Conservation (phyloP, 2,888 invertebrate genomes). For the Patella depressa region DNA sequence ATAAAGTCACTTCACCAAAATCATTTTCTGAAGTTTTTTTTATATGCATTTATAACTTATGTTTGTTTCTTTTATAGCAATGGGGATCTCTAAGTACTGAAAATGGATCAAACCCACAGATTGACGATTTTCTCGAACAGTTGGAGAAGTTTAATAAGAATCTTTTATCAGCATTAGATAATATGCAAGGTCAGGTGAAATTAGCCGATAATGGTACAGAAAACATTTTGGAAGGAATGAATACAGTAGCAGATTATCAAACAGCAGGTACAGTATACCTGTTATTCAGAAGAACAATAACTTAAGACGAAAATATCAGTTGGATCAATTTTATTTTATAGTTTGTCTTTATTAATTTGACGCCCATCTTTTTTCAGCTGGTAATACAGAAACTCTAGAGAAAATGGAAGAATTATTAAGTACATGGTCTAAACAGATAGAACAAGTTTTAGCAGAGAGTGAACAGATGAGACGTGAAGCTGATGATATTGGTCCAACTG, state of each 20-base stretch:
- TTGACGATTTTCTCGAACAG: constrained; percentile 69
- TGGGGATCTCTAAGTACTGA: constrained; percentile 66
- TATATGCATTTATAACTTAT: no score
- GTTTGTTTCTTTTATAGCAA: constrained; percentile 45
- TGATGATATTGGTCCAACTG: constrained; percentile 73
- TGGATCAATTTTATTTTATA: neutral
- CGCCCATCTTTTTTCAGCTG: constrained; percentile 47
- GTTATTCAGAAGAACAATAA: no score
- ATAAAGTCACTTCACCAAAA: neutral
- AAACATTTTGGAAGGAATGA: constrained; percentile 62
- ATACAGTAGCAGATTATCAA: constrained; percentile 68
- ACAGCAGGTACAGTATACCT: constrained; percentile 51
- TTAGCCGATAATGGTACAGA: constrained; percentile 67
- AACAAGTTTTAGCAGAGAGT: constrained; percentile 70
- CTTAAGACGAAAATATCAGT: neutral
- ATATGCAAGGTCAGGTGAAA: constrained; percentile 70
- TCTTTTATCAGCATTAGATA: constrained; percentile 65
- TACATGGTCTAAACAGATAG: constrained; percentile 72
- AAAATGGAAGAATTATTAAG: constrained; percentile 69
- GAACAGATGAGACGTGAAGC: constrained; percentile 72
- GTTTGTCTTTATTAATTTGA: neutral
- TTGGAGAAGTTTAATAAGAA: constrained; percentile 68
- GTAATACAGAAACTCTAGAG: constrained; percentile 69
- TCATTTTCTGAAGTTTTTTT: no score
- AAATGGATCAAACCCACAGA: constrained; percentile 59